These are phyloP conservation scores for Gasterosteus aculeatus DNA, from an alignment of 2,113 vertebrate species.

Conservation along the genomic window DNA sequence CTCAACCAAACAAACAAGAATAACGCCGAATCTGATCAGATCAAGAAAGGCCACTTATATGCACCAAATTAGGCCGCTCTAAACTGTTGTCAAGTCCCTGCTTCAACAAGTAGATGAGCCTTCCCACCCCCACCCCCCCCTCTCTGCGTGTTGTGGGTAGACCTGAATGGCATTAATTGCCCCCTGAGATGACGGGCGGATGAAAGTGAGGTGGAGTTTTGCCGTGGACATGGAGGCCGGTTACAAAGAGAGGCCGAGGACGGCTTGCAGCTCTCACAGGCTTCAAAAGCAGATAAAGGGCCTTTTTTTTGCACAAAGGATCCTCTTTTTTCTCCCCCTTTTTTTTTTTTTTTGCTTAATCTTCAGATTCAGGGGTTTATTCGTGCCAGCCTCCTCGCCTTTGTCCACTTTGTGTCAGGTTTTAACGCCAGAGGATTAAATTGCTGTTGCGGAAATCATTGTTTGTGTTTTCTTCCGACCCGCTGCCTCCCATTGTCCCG, in stretches of 20 bases:
- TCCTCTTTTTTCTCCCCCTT: conserved; percentile 56
- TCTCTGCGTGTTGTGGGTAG: conserved; percentile 22
- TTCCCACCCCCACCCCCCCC: conserved; percentile 15
- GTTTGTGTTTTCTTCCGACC: conserved; percentile 72
- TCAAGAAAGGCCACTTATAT: conserved; percentile 28
- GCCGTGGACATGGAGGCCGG: conserved; percentile 60
- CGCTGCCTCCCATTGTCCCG: conserved; percentile 60
- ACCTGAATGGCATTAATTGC: conserved; percentile 76
- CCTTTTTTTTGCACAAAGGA: conserved; percentile 70
- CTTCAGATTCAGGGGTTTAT: conserved; percentile 69
- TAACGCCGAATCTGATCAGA: conserved; percentile 35
- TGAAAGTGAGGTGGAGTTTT: conserved; percentile 69
- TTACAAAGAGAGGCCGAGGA: conserved; percentile 66
- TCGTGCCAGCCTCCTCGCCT: conserved; percentile 63
- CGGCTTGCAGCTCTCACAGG: conserved; percentile 74
- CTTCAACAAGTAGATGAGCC: conserved; percentile 54
- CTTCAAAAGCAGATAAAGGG: conserved; percentile 79
- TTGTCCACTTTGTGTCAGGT: conserved; percentile 74
- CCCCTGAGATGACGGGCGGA: conserved; percentile 75
- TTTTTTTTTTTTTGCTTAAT: conserved; percentile 63
- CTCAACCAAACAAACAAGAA: conserved; percentile 50
- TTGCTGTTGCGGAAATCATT: conserved; percentile 76
- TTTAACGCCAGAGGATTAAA: conserved; percentile 75
- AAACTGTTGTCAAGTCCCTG: conserved; percentile 55
- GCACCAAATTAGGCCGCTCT: conserved; percentile 51